phyloP scores from a whole-genome alignment of 2,888 invertebrate species.

The Chalcosyrphus nemorum region DNA sequence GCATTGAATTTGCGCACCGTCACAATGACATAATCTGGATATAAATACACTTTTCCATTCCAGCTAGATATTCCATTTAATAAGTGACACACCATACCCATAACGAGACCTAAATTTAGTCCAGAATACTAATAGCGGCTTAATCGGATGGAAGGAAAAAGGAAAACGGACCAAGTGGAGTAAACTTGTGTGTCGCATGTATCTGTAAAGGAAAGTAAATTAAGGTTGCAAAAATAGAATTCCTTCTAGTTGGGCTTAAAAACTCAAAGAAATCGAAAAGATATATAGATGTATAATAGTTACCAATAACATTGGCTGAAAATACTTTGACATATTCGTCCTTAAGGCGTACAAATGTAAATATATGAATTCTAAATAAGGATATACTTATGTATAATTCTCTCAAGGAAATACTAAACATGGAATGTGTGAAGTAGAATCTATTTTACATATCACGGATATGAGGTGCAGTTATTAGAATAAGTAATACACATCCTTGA shows the following conservation, averaged over 20 bases:
- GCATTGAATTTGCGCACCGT: conserved; percentile 68
- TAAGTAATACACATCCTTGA: no score
- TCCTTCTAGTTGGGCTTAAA: conserved; percentile 6
- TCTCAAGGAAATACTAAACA: background rate
- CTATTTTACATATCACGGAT: no score
- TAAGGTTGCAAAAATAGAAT: conserved; percentile 47
- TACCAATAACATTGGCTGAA: conserved; percentile 24
- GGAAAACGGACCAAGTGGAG: background rate
- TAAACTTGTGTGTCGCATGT: background rate
- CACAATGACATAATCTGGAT: conserved; percentile 71
- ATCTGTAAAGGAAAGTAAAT: conserved; percentile 30
- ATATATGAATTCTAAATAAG: background rate
- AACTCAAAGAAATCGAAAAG: background rate
- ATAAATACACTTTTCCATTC: conserved; percentile 66
- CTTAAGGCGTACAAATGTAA: conserved; percentile 3
- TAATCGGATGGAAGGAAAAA: conserved; percentile 57
- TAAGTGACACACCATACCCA: conserved; percentile 61
- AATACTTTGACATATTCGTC: conserved; percentile 18
- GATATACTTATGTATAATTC: background rate
- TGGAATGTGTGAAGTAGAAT: background rate
- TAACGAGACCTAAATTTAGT: conserved; percentile 65
- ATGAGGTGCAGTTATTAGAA: no score
- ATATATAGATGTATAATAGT: no score
- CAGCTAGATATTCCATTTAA: conserved; percentile 61
- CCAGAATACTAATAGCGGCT: conserved; percentile 54